Conservation (phyloP, 2,797 vertebrate species). For the Brachymystax lenok region DNA sequence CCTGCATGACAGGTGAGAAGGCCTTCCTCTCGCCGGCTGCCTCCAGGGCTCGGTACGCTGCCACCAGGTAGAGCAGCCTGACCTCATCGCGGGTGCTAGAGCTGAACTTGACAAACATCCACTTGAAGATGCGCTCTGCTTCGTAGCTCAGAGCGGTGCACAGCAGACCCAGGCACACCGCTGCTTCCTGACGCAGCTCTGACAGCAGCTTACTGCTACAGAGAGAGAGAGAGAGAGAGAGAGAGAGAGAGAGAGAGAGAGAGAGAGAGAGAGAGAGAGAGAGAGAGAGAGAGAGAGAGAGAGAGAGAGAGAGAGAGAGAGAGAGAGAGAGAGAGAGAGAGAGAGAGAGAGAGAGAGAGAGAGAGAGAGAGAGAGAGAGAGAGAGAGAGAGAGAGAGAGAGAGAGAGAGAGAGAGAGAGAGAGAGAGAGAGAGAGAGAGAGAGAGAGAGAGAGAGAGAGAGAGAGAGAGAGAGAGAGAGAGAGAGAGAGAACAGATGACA, state of each 20-base stretch:
- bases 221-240: background rate
- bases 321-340: too few species aligned
- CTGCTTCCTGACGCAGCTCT: slow-evolving; percentile 95
- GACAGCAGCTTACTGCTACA: slow-evolving; percentile 96
- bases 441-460: too few species aligned
- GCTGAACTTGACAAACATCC: slow-evolving; percentile 96
- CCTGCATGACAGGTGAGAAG: slow-evolving; percentile 98
- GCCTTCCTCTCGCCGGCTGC: slow-evolving; percentile 96
- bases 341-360: too few species aligned
- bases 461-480: too few species aligned
- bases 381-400: too few species aligned
- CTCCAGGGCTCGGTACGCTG: slow-evolving; percentile 92
- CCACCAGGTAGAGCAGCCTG: slow-evolving; percentile 94
- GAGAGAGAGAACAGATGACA: too few species aligned
- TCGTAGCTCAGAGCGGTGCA: slow-evolving; percentile 94
- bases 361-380: too few species aligned
- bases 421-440: too few species aligned
- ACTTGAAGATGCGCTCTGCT: slow-evolving; percentile 98
- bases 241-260: background rate
- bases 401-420: too few species aligned
- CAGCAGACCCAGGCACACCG: slow-evolving; percentile 92
- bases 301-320: background rate
- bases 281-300: background rate
- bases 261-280: background rate
- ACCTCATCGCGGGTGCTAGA: slow-evolving; percentile 93